phyloP scores from a whole-genome alignment of 2,797 vertebrate species.

The Lepus oiostolus region DNA sequence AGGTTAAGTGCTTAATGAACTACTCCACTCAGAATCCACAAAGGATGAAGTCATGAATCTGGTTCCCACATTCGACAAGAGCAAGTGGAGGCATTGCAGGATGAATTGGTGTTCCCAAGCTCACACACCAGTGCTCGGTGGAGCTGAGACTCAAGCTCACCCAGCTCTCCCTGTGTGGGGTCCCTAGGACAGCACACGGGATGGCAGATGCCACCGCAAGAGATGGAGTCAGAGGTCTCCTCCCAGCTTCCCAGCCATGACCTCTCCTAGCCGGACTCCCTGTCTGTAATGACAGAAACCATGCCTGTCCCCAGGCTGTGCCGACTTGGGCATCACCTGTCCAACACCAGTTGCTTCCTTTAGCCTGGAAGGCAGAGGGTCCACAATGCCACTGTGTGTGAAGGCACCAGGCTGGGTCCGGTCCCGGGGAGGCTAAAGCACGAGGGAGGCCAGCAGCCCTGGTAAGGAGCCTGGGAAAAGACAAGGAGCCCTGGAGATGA shows the following conservation, averaged over 20 bases:
- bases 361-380: too few relatives aligned
- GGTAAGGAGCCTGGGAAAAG: background rate
- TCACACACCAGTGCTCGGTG: background rate
- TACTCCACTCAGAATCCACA: background rate
- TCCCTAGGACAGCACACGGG: background rate
- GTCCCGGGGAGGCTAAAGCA: accelerated
- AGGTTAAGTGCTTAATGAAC: background rate
- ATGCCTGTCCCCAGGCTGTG: background rate
- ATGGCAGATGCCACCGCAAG: accelerated
- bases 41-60: background rate
- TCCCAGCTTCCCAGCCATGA: accelerated
- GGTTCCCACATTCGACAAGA: background rate
- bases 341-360: too few relatives aligned
- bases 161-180: background rate
- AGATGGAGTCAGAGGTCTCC: accelerated
- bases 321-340: too few relatives aligned
- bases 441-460: background rate
- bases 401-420: too few relatives aligned
- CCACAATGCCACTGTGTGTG: too few relatives aligned
- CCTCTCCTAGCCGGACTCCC: background rate
- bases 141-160: background rate
- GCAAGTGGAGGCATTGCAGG: background rate
- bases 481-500: background rate
- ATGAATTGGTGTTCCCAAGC: background rate
- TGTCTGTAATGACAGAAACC: background rate